These are phyloP conservation scores for Meda fulgida DNA, from an alignment of 2,797 vertebrate genomes.

Conservation along the genomic window DNA sequence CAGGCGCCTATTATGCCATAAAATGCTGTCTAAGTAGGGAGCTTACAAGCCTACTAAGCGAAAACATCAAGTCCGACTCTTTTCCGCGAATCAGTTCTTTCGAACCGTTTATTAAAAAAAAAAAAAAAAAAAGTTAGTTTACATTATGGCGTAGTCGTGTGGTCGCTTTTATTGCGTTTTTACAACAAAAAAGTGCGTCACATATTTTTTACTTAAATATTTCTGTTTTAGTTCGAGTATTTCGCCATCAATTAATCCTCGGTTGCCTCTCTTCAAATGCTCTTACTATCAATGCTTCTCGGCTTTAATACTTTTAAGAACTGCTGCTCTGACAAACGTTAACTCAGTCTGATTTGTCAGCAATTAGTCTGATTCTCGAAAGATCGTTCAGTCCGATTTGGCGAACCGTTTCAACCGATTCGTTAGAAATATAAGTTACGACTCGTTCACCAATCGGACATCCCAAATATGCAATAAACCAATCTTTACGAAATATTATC, in stretches of 20 bases:
- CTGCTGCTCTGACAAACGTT: neutral
- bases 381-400: neutral
- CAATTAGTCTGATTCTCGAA: conserved; percentile 1
- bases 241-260: neutral
- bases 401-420: neutral
- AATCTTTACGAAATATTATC: neutral
- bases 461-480: neutral
- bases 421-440: neutral
- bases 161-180: neutral
- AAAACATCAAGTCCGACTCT: neutral
- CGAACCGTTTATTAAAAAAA: neutral
- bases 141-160: too few species aligned
- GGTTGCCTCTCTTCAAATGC: neutral
- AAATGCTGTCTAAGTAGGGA: neutral
- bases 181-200: neutral
- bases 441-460: neutral
- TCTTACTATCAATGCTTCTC: neutral
- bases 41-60: neutral
- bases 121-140: neutral
- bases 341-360: neutral
- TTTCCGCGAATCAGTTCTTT: conserved; percentile 4
- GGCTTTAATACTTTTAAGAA: neutral
- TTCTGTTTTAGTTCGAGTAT: neutral
- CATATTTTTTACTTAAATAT: neutral
- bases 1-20: neutral